A percentile compares a stretch with the other conserved stretches of the same genome.
phyloP scores from a whole-genome alignment of 2,797 vertebrate genomes.

The Enteromius viviparus region DNA sequence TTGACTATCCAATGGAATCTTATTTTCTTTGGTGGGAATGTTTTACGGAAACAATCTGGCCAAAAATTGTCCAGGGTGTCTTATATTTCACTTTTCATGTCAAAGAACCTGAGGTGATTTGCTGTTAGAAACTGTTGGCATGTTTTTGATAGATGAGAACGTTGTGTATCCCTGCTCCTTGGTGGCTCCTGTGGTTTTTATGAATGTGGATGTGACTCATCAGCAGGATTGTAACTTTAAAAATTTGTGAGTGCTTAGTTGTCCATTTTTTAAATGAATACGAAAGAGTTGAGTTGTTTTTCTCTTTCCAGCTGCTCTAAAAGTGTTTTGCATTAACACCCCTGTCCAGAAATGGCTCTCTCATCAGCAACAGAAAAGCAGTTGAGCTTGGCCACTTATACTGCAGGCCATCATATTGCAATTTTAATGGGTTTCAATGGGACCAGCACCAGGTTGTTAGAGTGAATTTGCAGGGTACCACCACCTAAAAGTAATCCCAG shows the following conservation, averaged over 20 bases:
- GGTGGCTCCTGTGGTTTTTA: neutral
- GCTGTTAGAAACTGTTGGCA: neutral
- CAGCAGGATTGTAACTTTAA: neutral
- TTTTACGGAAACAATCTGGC: neutral
- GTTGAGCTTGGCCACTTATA: slow-evolving; percentile 34
- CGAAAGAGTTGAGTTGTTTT: neutral
- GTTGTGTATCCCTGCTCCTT: neutral
- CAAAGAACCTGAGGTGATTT: neutral
- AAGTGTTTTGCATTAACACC: slow-evolving; percentile 11
- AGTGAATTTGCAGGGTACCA: slow-evolving; percentile 44
- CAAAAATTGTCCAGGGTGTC: neutral
- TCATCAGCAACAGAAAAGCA: slow-evolving; percentile 43
- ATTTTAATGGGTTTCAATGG: slow-evolving; percentile 61
- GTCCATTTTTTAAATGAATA: neutral
- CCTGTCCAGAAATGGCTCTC: slow-evolving; percentile 25
- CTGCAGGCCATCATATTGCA: slow-evolving; percentile 35
- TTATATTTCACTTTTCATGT: slow-evolving; percentile 1
- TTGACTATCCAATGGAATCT: neutral
- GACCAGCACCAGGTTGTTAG: slow-evolving; percentile 53
- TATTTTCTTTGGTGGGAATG: neutral
- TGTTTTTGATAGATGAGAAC: neutral
- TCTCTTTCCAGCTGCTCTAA: neutral
- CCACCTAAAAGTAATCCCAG: slow-evolving; percentile 20
- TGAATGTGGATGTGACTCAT: neutral
- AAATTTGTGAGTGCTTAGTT: neutral